Conservation (phyloP, 2,113 vertebrate genomes). For the Brachionichthys hirsutus region DNA sequence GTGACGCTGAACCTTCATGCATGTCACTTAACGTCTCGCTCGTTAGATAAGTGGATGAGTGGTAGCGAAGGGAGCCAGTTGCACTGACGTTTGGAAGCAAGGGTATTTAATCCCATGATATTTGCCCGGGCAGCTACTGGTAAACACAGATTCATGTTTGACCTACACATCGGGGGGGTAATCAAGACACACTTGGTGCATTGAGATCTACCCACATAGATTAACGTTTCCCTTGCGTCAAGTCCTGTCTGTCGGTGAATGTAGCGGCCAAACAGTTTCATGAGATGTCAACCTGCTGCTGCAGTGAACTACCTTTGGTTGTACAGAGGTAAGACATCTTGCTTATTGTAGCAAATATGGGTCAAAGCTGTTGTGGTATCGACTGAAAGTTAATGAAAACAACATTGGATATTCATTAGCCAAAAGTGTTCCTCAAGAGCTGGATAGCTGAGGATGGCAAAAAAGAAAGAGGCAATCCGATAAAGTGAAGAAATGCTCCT, state of each 20-base stretch:
- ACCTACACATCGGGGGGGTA: slow-evolving; percentile 41
- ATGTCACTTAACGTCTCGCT: slow-evolving; percentile 60
- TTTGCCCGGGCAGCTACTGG: slow-evolving; percentile 45
- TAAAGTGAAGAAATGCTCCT: slow-evolving; percentile 48
- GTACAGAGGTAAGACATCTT: slow-evolving; percentile 31
- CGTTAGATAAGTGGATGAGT: slow-evolving; percentile 58
- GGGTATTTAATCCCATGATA: slow-evolving; percentile 57
- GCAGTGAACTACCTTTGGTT: slow-evolving; percentile 16
- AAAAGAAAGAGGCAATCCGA: slow-evolving; percentile 55
- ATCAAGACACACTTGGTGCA: slow-evolving; percentile 45
- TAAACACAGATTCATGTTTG: slow-evolving; percentile 69
- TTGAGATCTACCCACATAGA: slow-evolving; percentile 14
- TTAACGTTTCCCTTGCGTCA: slow-evolving; percentile 9
- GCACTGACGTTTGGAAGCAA: slow-evolving; percentile 34
- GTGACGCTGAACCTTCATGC: slow-evolving; percentile 42
- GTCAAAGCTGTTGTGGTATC: slow-evolving; percentile 28
- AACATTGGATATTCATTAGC: slow-evolving; percentile 60
- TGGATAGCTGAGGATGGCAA: slow-evolving; percentile 40
- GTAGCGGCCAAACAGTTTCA: background rate
- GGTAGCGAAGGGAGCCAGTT: slow-evolving; percentile 40
- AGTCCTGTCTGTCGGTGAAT: slow-evolving; percentile 1
- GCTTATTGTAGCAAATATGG: slow-evolving; percentile 54
- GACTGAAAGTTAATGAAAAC: slow-evolving; percentile 63
- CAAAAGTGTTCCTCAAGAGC: slow-evolving; percentile 32
- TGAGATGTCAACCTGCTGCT: background rate